Evolutionary conservation across 2,888 invertebrate species (phyloP).

Genomic region (Alcis repandata): DNA sequence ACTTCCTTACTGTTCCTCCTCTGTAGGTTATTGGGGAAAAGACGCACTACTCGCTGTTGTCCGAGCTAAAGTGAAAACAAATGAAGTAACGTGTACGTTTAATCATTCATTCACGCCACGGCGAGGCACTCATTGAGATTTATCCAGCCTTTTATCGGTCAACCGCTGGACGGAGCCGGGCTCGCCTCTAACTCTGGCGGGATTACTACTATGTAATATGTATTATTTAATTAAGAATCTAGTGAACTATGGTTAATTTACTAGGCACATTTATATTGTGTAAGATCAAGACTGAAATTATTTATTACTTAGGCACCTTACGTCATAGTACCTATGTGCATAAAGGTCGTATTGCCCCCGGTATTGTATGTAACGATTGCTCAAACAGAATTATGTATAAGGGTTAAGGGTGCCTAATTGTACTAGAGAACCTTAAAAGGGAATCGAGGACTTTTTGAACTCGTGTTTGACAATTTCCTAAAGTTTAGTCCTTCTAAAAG

Average conservation of each 20-base stretch:
- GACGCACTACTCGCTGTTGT: slow-evolving; percentile 68
- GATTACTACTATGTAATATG: slow-evolving; percentile 47
- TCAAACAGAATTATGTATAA: no score
- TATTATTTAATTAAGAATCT: slow-evolving; percentile 39
- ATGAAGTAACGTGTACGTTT: slow-evolving; percentile 79
- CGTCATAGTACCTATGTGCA: slow-evolving; percentile 5
- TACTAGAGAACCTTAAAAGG: no score
- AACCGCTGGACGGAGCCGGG: slow-evolving; percentile 49
- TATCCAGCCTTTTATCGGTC: slow-evolving; percentile 72
- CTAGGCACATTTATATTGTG: neutral
- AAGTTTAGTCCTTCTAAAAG: no score
- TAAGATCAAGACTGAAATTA: neutral
- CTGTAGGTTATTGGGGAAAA: slow-evolving; percentile 41
- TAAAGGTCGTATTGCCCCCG: no score
- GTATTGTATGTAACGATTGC: no score
- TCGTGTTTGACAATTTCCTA: no score
- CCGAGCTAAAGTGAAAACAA: slow-evolving; percentile 82
- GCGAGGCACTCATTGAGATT: slow-evolving; percentile 76
- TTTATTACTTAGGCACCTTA: slow-evolving; percentile 5
- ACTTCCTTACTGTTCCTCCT: slow-evolving; percentile 20
- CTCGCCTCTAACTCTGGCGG: slow-evolving; percentile 37
- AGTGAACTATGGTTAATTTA: slow-evolving; percentile 11
- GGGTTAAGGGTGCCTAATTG: no score
- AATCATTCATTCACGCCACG: slow-evolving; percentile 80
- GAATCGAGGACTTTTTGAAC: no score